These are phyloP conservation scores for Drosophila maculinotata DNA, from an alignment of 2,888 invertebrate genomes.

Conservation along the genomic window DNA sequence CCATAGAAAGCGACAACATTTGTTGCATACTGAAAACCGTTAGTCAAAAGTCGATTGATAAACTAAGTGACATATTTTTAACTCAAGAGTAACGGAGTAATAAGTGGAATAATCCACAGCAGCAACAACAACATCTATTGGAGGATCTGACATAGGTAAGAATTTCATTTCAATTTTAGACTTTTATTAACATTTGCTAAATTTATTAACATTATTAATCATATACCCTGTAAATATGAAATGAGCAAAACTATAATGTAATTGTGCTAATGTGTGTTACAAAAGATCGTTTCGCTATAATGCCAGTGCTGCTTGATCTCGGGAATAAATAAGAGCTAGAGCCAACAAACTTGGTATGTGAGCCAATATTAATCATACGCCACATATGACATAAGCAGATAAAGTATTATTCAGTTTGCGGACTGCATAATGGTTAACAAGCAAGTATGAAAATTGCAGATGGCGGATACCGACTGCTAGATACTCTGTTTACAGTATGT, in stretches of 20 bases:
- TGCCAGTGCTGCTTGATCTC: background rate
- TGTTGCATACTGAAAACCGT: slow-evolving; percentile 9
- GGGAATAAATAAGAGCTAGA: background rate
- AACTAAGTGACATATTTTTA: slow-evolving; percentile 10
- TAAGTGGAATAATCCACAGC: background rate
- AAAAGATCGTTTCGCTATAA: background rate
- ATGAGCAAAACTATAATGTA: background rate
- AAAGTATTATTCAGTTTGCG: background rate
- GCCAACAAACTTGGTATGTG: background rate
- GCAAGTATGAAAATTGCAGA: background rate
- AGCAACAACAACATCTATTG: background rate
- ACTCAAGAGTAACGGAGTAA: background rate
- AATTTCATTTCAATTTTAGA: background rate
- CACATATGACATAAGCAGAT: slow-evolving; percentile 6
- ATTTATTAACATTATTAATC: background rate
- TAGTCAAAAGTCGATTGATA: slow-evolving; percentile 17
- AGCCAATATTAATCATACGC: background rate
- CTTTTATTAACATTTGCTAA: no score
- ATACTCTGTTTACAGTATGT: slow-evolving; percentile 3
- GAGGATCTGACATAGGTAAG: slow-evolving; percentile 17
- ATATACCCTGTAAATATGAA: background rate
- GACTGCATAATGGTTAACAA: background rate
- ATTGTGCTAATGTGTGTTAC: slow-evolving; percentile 12
- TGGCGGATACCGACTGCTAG: no score
- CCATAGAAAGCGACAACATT: slow-evolving; percentile 19